phyloP scores from a whole-genome alignment of 2,888 invertebrate genomes.

The Craniophora ligustri region DNA sequence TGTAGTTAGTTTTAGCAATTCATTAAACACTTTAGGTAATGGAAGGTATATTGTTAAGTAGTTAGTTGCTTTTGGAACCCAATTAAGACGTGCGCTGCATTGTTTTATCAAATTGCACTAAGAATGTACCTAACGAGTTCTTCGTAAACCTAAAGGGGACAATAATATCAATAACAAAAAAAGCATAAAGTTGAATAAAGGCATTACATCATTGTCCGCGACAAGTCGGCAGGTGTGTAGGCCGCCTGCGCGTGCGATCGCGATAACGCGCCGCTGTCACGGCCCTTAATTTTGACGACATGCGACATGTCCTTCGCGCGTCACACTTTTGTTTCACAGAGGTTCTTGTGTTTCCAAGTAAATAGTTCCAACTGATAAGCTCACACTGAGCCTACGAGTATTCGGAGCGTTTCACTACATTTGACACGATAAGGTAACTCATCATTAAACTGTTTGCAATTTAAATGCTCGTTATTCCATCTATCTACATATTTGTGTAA shows the following conservation, averaged over 20 bases:
- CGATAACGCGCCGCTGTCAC: slow-evolving; percentile 54
- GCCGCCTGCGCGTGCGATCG: slow-evolving; percentile 52
- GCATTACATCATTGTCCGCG: slow-evolving; percentile 37
- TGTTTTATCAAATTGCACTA: slow-evolving; percentile 4
- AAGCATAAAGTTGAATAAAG: slow-evolving; percentile 44
- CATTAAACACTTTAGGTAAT: background rate
- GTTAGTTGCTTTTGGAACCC: slow-evolving; percentile 12
- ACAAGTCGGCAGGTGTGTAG: slow-evolving; percentile 73
- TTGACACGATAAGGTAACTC: slow-evolving; percentile 27
- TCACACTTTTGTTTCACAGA: slow-evolving; percentile 68
- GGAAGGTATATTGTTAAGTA: background rate
- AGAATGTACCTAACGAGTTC: slow-evolving; percentile 29
- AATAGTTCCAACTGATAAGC: slow-evolving; percentile 47
- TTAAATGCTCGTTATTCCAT: slow-evolving; percentile 4
- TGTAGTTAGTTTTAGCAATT: background rate
- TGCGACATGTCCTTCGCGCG: slow-evolving; percentile 64
- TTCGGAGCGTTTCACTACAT: slow-evolving; percentile 19
- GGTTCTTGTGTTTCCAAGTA: slow-evolving; percentile 52
- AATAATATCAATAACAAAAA: slow-evolving; percentile 44
- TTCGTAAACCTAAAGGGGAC: slow-evolving; percentile 25
- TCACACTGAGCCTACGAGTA: slow-evolving; percentile 20
- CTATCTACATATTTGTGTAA: background rate
- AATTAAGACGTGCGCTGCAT: slow-evolving; percentile 18
- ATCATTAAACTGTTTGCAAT: slow-evolving; percentile 9
- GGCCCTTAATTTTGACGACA: slow-evolving; percentile 67